Evolutionary conservation across 2,797 vertebrate species (phyloP), one percentile per base, ranked within the genome.

Genomic region (Hydrophis major): DNA sequence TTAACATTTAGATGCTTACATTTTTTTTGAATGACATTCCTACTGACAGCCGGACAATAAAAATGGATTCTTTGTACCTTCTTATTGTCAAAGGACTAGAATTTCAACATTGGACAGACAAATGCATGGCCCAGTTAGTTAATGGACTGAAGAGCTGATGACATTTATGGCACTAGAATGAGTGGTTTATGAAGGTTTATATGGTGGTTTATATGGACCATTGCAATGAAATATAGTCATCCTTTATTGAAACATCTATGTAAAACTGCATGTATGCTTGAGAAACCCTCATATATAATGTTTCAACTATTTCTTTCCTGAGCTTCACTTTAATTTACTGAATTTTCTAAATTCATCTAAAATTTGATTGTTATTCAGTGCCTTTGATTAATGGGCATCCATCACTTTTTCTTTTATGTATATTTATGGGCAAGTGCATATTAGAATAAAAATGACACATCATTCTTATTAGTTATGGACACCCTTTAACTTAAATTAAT

Each of bases 401-500:
- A 61, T 27, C 22, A 32, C 56, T 22, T 18, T 87, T 11, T 59
- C 2, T 22, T 56, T 63, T 63, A 63, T 27, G 10, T 63, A 69
- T 28, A 7, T 69, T n/a, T 2, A 25, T 27, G 32, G 5, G 14
- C 20, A 89, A 42, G 22, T 60, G 57, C 56, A n/a, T 14, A 25
- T 37, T 87, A 60, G 37, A 60, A 25, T 74, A 74, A 74, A 74
- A 32, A 66, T 66, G 63, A 13, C 61, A 74, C 32, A 90, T 57
- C 32, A 4, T 57, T 63, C 14, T 63, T 14, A n/a, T 6, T 63
- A 27, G 14, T 4, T 47, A 66, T 28, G 25, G 25, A 25, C 4
- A 42, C 32, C 10, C 83, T 92, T 93, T 74, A 92, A 22, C 88
- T 92, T 4, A 90, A 94, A 6, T 3, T 93, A 92, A 93, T 90